These are phyloP conservation scores for Drosophila takahashii DNA, from an alignment of 1,140 invertebrate species.

Conservation along the genomic window DNA sequence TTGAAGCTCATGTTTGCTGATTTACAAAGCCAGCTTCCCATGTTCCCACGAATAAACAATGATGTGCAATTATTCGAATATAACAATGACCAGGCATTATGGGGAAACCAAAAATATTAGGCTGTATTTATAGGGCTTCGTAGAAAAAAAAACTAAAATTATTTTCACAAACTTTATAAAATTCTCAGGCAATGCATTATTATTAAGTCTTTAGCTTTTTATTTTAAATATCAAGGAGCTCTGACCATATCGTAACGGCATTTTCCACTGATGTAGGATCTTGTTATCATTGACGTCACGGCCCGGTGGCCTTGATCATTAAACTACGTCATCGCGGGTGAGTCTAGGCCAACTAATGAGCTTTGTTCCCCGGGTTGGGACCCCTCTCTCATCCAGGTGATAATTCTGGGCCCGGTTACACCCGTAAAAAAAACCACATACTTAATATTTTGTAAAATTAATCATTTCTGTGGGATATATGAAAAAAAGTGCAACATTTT, in stretches of 20 bases:
- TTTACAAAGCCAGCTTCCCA: conserved; percentile 11
- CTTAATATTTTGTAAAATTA: no score
- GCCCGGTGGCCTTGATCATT: conserved; percentile 21
- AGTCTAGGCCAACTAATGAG: conserved; percentile 46
- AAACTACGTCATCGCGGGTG: conserved; percentile 43
- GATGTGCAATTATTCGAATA: conserved; percentile 10
- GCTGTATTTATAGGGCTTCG: not conserved
- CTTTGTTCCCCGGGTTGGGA: conserved; percentile 30
- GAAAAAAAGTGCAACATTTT: no score
- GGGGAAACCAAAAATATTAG: not conserved
- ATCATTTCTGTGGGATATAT: not conserved
- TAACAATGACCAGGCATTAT: conserved; percentile 12
- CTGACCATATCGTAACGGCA: conserved; percentile 9
- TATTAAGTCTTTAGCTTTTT: not conserved
- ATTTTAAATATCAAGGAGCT: not conserved
- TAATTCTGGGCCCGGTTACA: conserved; percentile 1
- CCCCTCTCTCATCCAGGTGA: conserved; percentile 5
- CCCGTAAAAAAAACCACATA: not conserved
- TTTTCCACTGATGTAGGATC: conserved; percentile 27
- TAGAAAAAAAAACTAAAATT: not conserved
- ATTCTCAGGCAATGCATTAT: no score
- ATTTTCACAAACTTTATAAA: not conserved
- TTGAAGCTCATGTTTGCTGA: conserved; percentile 4
- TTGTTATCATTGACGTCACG: conserved; percentile 39
- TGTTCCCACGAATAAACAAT: conserved; percentile 18